These are phyloP conservation scores for Rugalucina vietnamica DNA, from an alignment of 2,888 invertebrate species.

Conservation along the genomic window DNA sequence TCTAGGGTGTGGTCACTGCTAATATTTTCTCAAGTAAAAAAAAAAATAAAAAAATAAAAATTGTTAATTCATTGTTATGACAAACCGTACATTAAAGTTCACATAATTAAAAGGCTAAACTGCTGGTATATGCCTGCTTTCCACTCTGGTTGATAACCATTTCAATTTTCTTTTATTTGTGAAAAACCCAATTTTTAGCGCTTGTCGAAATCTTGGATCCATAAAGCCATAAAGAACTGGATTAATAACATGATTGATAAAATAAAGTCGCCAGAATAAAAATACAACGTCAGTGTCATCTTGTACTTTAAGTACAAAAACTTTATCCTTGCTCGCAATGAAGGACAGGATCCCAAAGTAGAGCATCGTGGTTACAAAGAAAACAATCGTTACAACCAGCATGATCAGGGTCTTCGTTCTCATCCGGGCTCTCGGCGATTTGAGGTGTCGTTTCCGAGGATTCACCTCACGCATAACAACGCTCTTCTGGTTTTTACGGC, in stretches of 20 bases:
- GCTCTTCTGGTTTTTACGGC: not conserved
- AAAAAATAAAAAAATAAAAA: too few species aligned
- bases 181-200: not conserved
- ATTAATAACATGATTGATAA: slow-evolving; percentile 44
- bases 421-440: slow-evolving; percentile 19
- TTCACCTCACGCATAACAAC: not conserved
- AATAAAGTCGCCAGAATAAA: slow-evolving; percentile 40
- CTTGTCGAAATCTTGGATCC: slow-evolving; percentile 29
- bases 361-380: slow-evolving; percentile 25
- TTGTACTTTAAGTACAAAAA: not conserved
- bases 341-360: slow-evolving; percentile 31
- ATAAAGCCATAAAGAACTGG: slow-evolving; percentile 38
- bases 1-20: too few species aligned
- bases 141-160: not conserved
- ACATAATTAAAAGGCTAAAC: too few species aligned
- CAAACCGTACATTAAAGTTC: too few species aligned
- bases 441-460: not conserved
- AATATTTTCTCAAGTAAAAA: too few species aligned
- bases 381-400: slow-evolving; percentile 37
- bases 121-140: not conserved
- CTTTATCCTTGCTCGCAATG: slow-evolving; percentile 10
- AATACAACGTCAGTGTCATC: slow-evolving; percentile 22
- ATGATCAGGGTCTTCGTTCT: slow-evolving; percentile 40
- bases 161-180: not conserved
- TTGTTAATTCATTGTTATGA: too few species aligned